Evolutionary conservation across 2,888 invertebrate species (phyloP).

Genomic region (Elmis aenea): DNA sequence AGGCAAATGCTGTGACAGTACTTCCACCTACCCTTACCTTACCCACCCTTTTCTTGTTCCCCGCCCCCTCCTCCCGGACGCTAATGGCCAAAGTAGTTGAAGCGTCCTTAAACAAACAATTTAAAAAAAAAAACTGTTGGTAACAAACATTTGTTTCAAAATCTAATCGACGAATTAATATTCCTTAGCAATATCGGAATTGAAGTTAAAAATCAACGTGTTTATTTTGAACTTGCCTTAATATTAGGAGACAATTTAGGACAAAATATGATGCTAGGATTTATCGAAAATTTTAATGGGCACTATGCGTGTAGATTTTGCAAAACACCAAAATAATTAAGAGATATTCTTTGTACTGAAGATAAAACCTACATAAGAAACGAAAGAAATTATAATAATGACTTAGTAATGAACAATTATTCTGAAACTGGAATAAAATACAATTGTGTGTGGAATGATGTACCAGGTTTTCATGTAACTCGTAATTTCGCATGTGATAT

Average conservation of each 20-base stretch:
- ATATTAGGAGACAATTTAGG: constrained; percentile 18
- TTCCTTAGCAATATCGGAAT: constrained; percentile 6
- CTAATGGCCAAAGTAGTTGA: no score
- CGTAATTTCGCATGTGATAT: constrained; percentile 13
- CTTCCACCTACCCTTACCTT: no score
- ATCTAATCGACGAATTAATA: constrained; percentile 7
- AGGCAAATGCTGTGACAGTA: no score
- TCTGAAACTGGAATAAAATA: constrained; percentile 6
- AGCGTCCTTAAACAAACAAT: no score
- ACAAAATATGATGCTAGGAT: constrained; percentile 10
- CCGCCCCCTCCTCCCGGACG: no score
- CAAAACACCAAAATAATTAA: constrained; percentile 10
- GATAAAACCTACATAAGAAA: constrained; percentile 2
- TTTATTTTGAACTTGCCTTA: constrained; percentile 12
- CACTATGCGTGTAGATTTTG: constrained; percentile 16
- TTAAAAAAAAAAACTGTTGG: no score
- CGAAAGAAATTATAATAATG: constrained; percentile 9
- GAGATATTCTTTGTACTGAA: constrained; percentile 1
- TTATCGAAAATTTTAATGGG: constrained; percentile 12
- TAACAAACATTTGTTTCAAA: constrained; percentile 8
- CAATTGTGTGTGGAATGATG: constrained; percentile 4
- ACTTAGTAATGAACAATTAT: constrained; percentile 8
- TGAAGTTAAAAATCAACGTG: constrained; percentile 5
- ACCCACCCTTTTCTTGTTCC: no score
- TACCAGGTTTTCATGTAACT: constrained; percentile 12